These are phyloP conservation scores for Drosophila peninsularis DNA, from an alignment of 2,888 invertebrate species.

Conservation along the genomic window DNA sequence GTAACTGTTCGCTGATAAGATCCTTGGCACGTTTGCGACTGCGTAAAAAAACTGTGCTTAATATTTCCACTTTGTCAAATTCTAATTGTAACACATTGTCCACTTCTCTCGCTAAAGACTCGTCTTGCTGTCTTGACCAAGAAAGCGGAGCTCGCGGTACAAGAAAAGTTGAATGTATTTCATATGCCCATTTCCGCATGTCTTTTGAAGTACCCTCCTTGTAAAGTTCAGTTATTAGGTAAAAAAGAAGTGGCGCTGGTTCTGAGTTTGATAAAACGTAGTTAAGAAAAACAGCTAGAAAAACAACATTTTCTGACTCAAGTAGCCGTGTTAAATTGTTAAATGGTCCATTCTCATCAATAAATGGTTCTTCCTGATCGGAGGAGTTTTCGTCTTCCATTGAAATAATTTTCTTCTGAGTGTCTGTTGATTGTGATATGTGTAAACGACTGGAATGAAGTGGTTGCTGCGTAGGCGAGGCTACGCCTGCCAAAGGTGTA, in stretches of 20 bases:
- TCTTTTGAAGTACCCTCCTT: slow-evolving; percentile 94
- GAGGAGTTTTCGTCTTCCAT: slow-evolving; percentile 98
- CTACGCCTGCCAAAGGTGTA: slow-evolving; percentile 68
- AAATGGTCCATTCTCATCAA: slow-evolving; percentile 95
- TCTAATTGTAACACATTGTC: slow-evolving; percentile 93
- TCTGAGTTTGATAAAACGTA: slow-evolving; percentile 94
- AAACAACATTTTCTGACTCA: slow-evolving; percentile 91
- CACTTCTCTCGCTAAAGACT: slow-evolving; percentile 94
- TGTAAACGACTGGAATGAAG: slow-evolving; percentile 82
- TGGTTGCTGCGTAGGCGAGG: slow-evolving; percentile 62
- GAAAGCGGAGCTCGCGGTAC: slow-evolving; percentile 90
- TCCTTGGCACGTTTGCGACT: slow-evolving; percentile 89
- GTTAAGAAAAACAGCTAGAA: slow-evolving; percentile 97
- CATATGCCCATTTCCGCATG: slow-evolving; percentile 99
- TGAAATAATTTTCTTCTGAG: slow-evolving; percentile 93
- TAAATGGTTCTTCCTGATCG: slow-evolving; percentile 91
- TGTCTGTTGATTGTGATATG: slow-evolving; percentile 81
- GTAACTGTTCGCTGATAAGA: slow-evolving; percentile 83
- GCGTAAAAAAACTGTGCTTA: slow-evolving; percentile 95
- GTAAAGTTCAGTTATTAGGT: slow-evolving; percentile 96
- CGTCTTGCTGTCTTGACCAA: slow-evolving; percentile 85
- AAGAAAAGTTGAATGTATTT: slow-evolving; percentile 98
- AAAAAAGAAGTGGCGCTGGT: slow-evolving; percentile 89
- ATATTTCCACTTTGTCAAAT: slow-evolving; percentile 94
- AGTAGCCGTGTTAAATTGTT: slow-evolving; percentile 92